A percentile compares a stretch with the other conserved stretches of the same genome.
These are phyloP conservation scores for Isoperla grammatica DNA, from an alignment of 2,888 invertebrate genomes.

Conservation along the genomic window DNA sequence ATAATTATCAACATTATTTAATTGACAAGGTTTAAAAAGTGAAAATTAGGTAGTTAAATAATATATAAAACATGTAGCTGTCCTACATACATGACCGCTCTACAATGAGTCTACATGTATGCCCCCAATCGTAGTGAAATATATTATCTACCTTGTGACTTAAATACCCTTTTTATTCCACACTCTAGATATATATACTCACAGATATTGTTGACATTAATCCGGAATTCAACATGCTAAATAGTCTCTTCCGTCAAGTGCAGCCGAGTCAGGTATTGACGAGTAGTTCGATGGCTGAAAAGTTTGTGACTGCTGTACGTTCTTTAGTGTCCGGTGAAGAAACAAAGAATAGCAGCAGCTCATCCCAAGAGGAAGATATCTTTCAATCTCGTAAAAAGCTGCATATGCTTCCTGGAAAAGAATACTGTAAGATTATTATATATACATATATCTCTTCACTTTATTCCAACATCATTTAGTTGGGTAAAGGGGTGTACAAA, in stretches of 20 bases:
- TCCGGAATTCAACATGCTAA: constrained; percentile 56
- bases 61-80: no score
- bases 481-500: no score
- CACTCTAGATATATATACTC: constrained; percentile 57
- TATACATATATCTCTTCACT: no score
- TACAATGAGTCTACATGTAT: no score
- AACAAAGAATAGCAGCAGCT: constrained; percentile 34
- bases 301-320: constrained; percentile 48
- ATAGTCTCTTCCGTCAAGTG: constrained; percentile 54
- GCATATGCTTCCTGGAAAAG: constrained; percentile 51
- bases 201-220: constrained; percentile 61
- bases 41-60: no score
- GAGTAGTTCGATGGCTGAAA: constrained; percentile 44
- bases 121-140: no score
- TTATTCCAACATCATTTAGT: no score
- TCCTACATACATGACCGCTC: no score
- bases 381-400: constrained; percentile 46
- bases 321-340: constrained; percentile 41
- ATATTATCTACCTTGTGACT: no score
- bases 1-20: no score
- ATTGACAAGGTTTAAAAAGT: no score
- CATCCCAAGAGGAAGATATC: constrained; percentile 38
- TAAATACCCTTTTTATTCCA: no score
- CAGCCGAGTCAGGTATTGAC: constrained; percentile 45
- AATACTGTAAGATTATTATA: constrained; percentile 49